Conservation (phyloP, 2,113 vertebrate genomes). For the Oreochromis tanganicae region DNA sequence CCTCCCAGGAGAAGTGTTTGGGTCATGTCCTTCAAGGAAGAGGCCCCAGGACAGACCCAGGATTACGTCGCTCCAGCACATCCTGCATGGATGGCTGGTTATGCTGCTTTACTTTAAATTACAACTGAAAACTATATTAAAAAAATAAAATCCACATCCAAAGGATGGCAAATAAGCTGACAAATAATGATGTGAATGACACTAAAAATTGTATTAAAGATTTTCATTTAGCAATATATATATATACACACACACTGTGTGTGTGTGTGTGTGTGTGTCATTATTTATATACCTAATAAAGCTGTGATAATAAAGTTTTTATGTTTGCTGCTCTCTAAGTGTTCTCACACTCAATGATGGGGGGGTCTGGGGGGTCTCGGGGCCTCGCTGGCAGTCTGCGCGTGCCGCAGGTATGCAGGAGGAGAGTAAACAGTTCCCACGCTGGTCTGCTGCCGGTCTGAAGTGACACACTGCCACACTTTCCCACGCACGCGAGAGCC, state of each 20-base stretch:
- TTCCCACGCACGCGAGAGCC: conserved; percentile 68
- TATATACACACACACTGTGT: no score
- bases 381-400: neutral
- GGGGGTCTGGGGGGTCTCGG: rapidly evolving
- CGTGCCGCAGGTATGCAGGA: neutral
- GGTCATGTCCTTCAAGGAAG: neutral
- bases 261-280: neutral
- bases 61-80: neutral
- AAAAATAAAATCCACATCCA: neutral
- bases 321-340: neutral
- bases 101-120: neutral
- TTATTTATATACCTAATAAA: neutral
- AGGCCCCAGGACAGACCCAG: neutral
- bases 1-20: neutral
- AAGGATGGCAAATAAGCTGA: neutral
- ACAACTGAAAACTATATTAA: neutral
- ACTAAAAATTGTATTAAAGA: neutral
- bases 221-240: neutral
- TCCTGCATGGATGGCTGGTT: neutral
- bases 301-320: neutral
- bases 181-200: neutral
- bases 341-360: neutral
- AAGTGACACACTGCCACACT: conserved; percentile 76
- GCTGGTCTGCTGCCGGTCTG: conserved; percentile 11
- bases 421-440: conserved; percentile 50